Conservation (phyloP, 1,140 invertebrate species). For the Panonychus citri region DNA sequence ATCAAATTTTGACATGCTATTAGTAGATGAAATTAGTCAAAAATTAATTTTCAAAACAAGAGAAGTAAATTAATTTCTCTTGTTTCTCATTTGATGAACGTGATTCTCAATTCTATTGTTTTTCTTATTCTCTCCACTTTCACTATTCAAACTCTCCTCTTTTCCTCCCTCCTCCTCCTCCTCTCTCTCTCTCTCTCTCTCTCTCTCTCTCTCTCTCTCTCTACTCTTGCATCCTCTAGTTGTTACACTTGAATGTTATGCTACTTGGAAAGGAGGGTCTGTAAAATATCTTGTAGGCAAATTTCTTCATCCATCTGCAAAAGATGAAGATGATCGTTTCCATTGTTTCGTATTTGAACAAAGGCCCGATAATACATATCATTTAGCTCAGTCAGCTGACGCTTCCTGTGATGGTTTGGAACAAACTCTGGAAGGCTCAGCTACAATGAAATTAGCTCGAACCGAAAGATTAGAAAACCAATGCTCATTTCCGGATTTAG, state of each 20-base stretch:
- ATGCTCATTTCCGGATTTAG: slow-evolving; percentile 15
- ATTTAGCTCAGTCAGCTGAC: slow-evolving; percentile 60
- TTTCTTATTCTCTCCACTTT: background rate
- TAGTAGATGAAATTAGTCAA: too few species aligned
- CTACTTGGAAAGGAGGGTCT: slow-evolving; percentile 67
- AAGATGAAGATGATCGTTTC: slow-evolving; percentile 69
- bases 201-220: slow-evolving; percentile 12
- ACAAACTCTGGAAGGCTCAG: slow-evolving; percentile 46
- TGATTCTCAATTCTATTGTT: background rate
- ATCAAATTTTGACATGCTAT: too few species aligned
- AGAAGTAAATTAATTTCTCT: too few species aligned
- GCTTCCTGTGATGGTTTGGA: slow-evolving; percentile 64
- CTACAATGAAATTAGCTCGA: slow-evolving; percentile 45
- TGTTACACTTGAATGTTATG: slow-evolving; percentile 60
- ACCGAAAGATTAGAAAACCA: slow-evolving; percentile 24
- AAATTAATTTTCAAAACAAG: too few species aligned
- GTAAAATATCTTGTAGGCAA: slow-evolving; percentile 59
- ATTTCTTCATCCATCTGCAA: slow-evolving; percentile 47
- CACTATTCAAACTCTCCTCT: background rate
- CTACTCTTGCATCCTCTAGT: slow-evolving; percentile 29
- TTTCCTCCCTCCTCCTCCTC: background rate
- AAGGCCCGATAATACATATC: slow-evolving; percentile 30
- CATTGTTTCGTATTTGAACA: slow-evolving; percentile 44
- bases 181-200: background rate
- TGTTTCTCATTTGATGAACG: too few species aligned